Conservation (phyloP, 2,797 vertebrate species). For the Brotula barbata region DNA sequence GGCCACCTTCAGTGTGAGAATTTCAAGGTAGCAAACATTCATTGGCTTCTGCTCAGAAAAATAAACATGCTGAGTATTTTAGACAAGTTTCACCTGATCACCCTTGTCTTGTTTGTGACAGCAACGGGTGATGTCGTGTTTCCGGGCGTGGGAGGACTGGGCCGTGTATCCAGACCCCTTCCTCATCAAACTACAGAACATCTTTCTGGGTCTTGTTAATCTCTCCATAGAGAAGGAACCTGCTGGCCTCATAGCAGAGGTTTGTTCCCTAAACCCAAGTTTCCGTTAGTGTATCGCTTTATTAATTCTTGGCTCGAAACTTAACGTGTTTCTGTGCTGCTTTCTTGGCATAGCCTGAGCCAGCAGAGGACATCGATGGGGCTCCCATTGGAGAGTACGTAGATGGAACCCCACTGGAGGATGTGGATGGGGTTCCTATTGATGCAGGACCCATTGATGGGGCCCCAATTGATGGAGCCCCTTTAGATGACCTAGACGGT, state of each 20-base stretch:
- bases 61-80: background rate
- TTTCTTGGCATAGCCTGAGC: constrained; percentile 61
- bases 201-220: constrained; percentile 97
- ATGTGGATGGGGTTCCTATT: constrained; percentile 92
- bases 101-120: constrained; percentile 56
- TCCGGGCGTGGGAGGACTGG: constrained; percentile 99
- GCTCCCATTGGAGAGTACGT: constrained; percentile 93
- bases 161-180: constrained; percentile 98
- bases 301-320: background rate
- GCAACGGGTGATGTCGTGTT: constrained; percentile 99
- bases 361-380: constrained; percentile 89
- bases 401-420: constrained; percentile 88
- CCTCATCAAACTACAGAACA: constrained; percentile 98
- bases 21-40: constrained; percentile 86
- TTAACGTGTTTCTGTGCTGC: background rate
- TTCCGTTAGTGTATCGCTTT: background rate
- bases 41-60: background rate
- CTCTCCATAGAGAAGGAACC: constrained; percentile 88
- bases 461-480: constrained; percentile 83
- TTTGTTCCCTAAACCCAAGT: constrained; percentile 12
- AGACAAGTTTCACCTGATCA: background rate
- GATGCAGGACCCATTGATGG: constrained; percentile 89
- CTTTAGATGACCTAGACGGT: constrained; percentile 91
- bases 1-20: constrained; percentile 97
- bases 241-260: constrained; percentile 29